phyloP scores from a whole-genome alignment of 2,797 vertebrate genomes.

The Miichthys miiuy region DNA sequence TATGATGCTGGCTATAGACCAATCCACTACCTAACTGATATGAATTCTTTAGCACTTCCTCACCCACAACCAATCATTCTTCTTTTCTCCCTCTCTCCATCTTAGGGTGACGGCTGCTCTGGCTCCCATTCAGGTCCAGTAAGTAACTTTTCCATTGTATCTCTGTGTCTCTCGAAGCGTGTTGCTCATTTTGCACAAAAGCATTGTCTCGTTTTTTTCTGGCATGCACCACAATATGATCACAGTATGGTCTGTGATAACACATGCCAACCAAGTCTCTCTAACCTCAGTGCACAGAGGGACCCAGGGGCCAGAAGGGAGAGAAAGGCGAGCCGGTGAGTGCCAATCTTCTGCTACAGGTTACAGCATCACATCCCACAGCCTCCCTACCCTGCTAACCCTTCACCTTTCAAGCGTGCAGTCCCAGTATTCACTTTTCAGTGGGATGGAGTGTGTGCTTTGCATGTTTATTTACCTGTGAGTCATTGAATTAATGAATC shows the following conservation, averaged over 20 bases:
- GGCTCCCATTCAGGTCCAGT: slow-evolving; percentile 76
- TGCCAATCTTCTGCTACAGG: slow-evolving; percentile 61
- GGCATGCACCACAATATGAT: slow-evolving; percentile 33
- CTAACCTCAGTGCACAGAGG: slow-evolving; percentile 75
- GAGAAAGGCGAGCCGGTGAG: slow-evolving; percentile 84
- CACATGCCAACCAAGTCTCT: slow-evolving; percentile 74
- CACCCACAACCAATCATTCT: slow-evolving; percentile 42
- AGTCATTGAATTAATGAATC: neutral
- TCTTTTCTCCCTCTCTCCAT: slow-evolving; percentile 42
- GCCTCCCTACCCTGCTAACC: slow-evolving; percentile 31
- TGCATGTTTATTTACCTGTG: slow-evolving; percentile 37
- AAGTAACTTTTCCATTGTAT: slow-evolving; percentile 68
- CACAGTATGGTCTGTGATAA: slow-evolving; percentile 48
- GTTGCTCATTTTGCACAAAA: slow-evolving; percentile 21
- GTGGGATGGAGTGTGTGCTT: slow-evolving; percentile 36
- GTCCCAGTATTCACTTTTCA: slow-evolving; percentile 39
- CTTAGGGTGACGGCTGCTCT: slow-evolving; percentile 76
- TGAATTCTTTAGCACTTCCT: slow-evolving; percentile 34
- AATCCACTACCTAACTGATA: slow-evolving; percentile 31
- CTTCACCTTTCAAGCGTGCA: slow-evolving; percentile 41
- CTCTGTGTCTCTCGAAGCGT: slow-evolving; percentile 2
- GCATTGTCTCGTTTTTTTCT: slow-evolving; percentile 55
- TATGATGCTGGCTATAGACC: slow-evolving; percentile 45
- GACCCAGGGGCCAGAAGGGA: slow-evolving; percentile 81
- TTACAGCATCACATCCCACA: slow-evolving; percentile 41